phyloP scores from a whole-genome alignment of 92 coral and sea anemone species.

The Palythoa grandis region DNA sequence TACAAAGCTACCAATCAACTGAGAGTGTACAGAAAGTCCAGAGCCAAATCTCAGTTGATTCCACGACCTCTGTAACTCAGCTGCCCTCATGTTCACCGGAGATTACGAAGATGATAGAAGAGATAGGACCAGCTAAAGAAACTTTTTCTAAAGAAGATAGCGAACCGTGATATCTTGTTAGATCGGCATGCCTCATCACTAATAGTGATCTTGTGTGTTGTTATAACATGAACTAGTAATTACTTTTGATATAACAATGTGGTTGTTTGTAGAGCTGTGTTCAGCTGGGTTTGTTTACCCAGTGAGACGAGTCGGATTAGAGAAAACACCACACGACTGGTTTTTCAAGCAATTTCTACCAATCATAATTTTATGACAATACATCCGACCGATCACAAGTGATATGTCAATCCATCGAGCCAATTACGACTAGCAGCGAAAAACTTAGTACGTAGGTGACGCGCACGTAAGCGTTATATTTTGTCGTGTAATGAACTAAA shows the following conservation, averaged over 20 bases:
- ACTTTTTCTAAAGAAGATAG: neutral
- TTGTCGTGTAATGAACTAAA: no score
- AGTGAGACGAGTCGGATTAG: neutral
- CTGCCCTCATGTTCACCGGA: constrained; percentile 27
- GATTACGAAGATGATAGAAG: constrained; percentile 26
- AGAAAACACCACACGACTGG: neutral
- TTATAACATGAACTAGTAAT: neutral
- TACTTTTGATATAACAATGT: no score
- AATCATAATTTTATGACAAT: neutral
- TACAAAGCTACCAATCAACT: constrained; percentile 4
- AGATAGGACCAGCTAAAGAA: constrained; percentile 3
- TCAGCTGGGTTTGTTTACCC: no score
- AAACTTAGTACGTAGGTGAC: no score
- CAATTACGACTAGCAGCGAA: neutral
- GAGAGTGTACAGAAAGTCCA: neutral
- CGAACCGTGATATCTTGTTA: neutral
- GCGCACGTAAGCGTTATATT: no score
- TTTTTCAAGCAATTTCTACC: no score
- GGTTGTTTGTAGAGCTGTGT: no score
- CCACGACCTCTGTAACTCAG: neutral
- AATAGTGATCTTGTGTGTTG: neutral
- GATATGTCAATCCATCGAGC: neutral
- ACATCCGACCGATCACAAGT: neutral
- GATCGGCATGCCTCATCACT: neutral
- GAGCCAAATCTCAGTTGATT: neutral